Evolutionary conservation across 2,797 vertebrate species (phyloP), one percentile per base, ranked within the genome.

Genomic region (Sylvilagus floridanus): DNA sequence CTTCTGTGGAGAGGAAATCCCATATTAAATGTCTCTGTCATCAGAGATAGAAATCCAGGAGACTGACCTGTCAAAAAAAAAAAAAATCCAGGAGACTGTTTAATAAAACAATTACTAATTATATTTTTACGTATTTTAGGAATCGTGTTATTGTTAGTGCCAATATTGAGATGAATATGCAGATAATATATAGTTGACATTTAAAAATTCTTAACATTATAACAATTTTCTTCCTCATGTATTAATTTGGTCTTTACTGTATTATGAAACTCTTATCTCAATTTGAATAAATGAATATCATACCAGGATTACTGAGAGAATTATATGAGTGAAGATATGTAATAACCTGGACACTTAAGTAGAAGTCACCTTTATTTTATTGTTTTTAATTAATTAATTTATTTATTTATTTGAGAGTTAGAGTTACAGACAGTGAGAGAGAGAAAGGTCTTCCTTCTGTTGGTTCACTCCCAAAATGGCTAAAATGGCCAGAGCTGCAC

Each of bases 251-350:
- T 9, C 1, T 90, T 84, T 57, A 7, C 17, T 10, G 35, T 68
- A 77, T 63, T 1, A 69, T 19, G 30, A 82, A 91, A 75, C 4
- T 78, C 30, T 75, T 63, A 8, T 22, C 10, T 5, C 13, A 26
- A 69, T 92, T 89, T 92, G 26, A 65, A 87, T 32, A 90, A 90
- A 78, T 63, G n/a, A 0, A 19, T 84, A 72, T 75, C 47, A 87
- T 7, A 83, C 30, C 0, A 79, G 42, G 35, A 92, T 78, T 78
- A 35, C 89, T 92, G 0, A 78, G 2, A 92, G 9, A 37, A 83
- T 32, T 71, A 68, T 62, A 76, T 78, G 35, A 78, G 3, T 30
- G 75, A 75, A 84, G 7, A 10, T 87, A 26, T 35, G 35, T 73
- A 62, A 75, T 86, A 69, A 54, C 28, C 16, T 62, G 11, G 2